Conservation (phyloP, 2,888 invertebrate species). For the Rhagonycha lutea region DNA sequence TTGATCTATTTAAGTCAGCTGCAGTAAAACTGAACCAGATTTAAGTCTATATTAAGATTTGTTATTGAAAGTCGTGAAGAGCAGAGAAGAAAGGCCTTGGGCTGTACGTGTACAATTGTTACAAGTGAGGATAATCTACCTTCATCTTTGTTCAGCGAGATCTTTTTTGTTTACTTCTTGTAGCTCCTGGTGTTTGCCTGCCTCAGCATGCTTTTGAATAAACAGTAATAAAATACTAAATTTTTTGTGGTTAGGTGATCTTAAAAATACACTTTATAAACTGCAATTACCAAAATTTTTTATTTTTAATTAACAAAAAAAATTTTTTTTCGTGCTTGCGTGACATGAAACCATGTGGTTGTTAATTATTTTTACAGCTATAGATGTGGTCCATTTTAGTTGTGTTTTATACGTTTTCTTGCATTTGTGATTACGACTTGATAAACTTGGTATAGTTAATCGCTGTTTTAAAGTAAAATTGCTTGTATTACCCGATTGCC, state of each 20-base stretch:
- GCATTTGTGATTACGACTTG: background rate
- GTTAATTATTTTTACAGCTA: conserved; percentile 4
- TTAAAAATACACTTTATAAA: background rate
- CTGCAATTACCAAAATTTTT: background rate
- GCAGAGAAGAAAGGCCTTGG: conserved; percentile 31
- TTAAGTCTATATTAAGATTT: conserved; percentile 9
- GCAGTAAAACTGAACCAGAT: background rate
- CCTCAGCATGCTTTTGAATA: conserved; percentile 44
- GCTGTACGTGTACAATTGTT: conserved; percentile 37
- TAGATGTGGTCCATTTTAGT: background rate
- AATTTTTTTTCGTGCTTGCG: background rate
- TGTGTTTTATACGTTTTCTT: background rate
- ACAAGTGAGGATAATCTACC: conserved; percentile 52
- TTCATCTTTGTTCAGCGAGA: conserved; percentile 53
- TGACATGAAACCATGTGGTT: background rate
- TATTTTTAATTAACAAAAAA: conserved; percentile 1
- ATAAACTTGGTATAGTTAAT: background rate
- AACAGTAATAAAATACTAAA: background rate
- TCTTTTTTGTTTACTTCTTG: conserved; percentile 54
- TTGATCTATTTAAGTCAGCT: conserved; percentile 4
- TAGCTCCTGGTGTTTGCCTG: conserved; percentile 55
- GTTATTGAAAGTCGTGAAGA: conserved; percentile 15
- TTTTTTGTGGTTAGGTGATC: background rate
- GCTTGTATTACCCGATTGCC: background rate
- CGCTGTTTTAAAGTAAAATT: background rate